Base-by-base conservation (phyloP, 2,113 vertebrate species). In the Coregonus clupeaformis region DNA sequence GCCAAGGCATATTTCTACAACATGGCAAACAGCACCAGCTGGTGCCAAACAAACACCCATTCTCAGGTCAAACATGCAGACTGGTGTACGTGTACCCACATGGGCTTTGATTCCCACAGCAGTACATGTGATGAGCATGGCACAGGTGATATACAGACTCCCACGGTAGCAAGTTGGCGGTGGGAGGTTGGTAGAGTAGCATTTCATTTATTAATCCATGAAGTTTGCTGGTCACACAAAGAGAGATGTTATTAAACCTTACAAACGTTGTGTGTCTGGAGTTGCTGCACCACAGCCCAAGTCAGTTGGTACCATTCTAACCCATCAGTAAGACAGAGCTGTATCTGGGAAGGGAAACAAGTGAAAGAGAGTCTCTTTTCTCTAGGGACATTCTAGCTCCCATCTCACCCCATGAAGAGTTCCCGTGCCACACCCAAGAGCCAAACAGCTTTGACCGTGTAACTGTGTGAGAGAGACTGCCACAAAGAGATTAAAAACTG, bases 191-290 rank as follows among this genome's bases (percentile, higher is more conserved):
- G 29, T 77, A 77, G 80, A 84, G 83, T 82, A 63, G 82, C 69
- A 36, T 42, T 42, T 42, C 0, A 88, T 89, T 91, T 90, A 91
- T 91, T 86, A 82, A 92, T 90, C 80, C 67, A 62, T 84, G 5
- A n/a, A 60, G 20, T 60, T 24, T n/a, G 57, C 14, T 59, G 12
- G n/a, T 24, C n/a, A 60, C 57, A 60, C 7, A 60, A 60, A n/a
- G n/a, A 60, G 1, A 60, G 57, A 5, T 18, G 49, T 52, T 52
- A 52, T 16, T 5, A 52, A 52, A 60, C n/a, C n/a, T 60, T 5
- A 7, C 57, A 16, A 49, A 3, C 14, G 3, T 49, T 49, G 47
- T 16, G 14, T 20, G 57, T 59, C 6, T 60, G 57, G 57, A 60
- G 18, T 22, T 22, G 7, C 7, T 9, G 9, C 9, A 60, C n/a